phyloP scores from a whole-genome alignment of 1,140 invertebrate genomes.

The Macrotrachela quadricornifera region DNA sequence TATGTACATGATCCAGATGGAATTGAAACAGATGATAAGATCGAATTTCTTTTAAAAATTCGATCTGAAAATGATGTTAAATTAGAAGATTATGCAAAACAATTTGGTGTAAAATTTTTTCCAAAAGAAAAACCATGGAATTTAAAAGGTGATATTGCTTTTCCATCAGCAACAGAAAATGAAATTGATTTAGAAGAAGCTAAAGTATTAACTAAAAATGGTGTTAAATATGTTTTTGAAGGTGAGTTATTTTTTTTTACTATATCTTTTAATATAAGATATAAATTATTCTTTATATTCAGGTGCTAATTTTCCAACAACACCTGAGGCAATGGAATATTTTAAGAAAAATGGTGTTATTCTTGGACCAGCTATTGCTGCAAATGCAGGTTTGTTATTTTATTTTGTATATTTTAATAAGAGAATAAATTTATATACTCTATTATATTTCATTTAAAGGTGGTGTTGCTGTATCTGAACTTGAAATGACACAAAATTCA shows the following conservation, averaged over 20 bases:
- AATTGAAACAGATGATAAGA: neutral
- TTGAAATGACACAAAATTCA: conserved; percentile 10
- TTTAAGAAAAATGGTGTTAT: conserved; percentile 5
- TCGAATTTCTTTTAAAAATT: neutral
- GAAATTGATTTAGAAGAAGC: conserved; percentile 6
- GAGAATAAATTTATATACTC: no score
- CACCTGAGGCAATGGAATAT: conserved; percentile 7
- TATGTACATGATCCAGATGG: conserved; percentile 8
- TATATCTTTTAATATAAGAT: no score
- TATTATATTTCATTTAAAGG: neutral
- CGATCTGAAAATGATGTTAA: neutral
- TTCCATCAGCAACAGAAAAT: conserved; percentile 9
- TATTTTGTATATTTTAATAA: no score
- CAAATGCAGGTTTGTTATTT: conserved; percentile 1
- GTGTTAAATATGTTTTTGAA: conserved; percentile 5
- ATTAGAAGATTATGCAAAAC: conserved; percentile 1
- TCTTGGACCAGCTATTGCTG: conserved; percentile 6
- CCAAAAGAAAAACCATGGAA: conserved; percentile 7
- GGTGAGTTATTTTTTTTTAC: neutral
- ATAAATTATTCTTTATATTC: no score
- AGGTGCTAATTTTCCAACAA: conserved; percentile 8
- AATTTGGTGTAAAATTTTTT: neutral
- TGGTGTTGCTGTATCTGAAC: conserved; percentile 6
- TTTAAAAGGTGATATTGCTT: conserved; percentile 5
- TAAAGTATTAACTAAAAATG: neutral